Evolutionary conservation across 2,888 invertebrate species (phyloP), one percentile per base, ranked within the genome.

Genomic region (Matsumyia berberina): DNA sequence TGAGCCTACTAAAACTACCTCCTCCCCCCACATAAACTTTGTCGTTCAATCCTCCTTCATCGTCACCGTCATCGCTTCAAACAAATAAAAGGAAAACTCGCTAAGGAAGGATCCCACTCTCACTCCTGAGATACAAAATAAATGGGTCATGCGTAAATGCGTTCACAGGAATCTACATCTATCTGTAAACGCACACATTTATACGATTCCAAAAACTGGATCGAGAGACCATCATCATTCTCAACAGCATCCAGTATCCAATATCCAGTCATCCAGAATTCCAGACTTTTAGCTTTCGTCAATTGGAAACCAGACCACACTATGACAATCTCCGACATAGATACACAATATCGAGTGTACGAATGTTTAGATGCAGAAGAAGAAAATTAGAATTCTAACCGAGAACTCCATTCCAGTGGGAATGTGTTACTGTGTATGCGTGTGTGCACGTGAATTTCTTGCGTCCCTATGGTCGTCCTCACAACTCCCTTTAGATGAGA

Each of bases 81-180:
- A 46, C 17, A 29, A 79, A 69, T 53, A 55, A 66, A 57, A 12
- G 12, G 55, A 37, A 64, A 60, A 66, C 35, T 29, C 9, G 17
- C 35, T 8, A 31, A 64, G 58, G 44, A 79, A 82, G 9, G 49
- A 35, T 37, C 37, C 60, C 57, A 83, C 73, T 64, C 79, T 69
- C 51, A 62, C 62, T 79, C 57, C 55, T 49, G 78, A 62, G 60
- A 62, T 67, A 49, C 62, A 44, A 79, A 79, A 74, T 80, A 85
- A 85, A 80, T 85, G 85, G 85, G 85, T 85, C 85, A 85, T 85
- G 82, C 77, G 81, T 76, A 72, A 77, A 77, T 78, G 78, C 79
- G 74, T 87, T 60, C 66, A 85, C 79, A 66, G 62, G 73, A 35
- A 79, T 86, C 49, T 60, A 83, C 57, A 87, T 76, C 70, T 60